Base-by-base conservation (phyloP, 2,113 vertebrate genomes). In the Plecotus auritus region DNA sequence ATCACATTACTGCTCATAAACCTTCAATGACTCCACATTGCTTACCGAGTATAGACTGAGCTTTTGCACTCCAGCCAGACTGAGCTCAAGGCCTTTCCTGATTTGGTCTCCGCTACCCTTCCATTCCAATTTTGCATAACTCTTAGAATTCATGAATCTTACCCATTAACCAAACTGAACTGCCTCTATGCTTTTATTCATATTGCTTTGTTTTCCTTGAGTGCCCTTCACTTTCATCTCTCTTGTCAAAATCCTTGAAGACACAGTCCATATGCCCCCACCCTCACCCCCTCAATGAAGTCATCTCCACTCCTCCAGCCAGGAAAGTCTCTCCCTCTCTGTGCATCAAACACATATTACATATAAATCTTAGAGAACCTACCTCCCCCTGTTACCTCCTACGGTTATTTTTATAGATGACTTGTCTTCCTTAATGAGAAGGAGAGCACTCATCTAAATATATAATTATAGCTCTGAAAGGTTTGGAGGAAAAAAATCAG, bases 321-420 rank as follows among this genome's bases (percentile, higher is more conserved):
- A 69, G 82, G 54, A 78, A 90, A 76, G 20, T 73, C 78, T 83
- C 77, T 83, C 67, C 92, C 56, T 96, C 85, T 92, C 42, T 70
- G 10, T 76, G 49, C 64, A 86, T 95, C 94, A 95, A 93, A 94
- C 61, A 67, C 9, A 4, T 2, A 74, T 26, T 66, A 28, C 56
- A 49, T 85, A 90, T 95, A 97, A 96, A 92, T 97, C 92, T 96
- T 66, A n/a, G 61, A 59, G 42, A 84, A 88, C 49, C 88, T 78
- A 90, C 74, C 94, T 96, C 56, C 47, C 47, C 56, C 51, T 45
- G 17, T 74, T 74, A 82, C 67, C 82, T 95, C 20, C 61, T 76
- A 14, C 32, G 22, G 72, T 85, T 96, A 66, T 95, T 91, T 96
- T 97, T 92, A 85, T 90, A 90, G 90, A 90, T 90, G 54, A 83